phyloP scores from a whole-genome alignment of 1,140 invertebrate species.

The Rhopalosiphum padi region DNA sequence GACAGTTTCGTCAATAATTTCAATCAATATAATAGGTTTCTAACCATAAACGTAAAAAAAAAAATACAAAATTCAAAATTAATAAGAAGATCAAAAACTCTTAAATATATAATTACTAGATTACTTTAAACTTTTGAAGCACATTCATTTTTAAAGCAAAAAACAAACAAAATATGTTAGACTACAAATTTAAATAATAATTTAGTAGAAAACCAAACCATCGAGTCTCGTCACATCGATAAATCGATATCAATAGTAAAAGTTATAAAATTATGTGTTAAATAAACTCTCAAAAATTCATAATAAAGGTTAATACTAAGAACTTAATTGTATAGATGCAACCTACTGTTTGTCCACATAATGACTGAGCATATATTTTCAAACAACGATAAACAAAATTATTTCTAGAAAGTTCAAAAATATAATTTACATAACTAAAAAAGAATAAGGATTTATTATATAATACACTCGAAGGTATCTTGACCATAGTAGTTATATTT shows the following conservation, averaged over 20 bases:
- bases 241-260: not conserved
- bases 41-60: no score
- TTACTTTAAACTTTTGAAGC: not conserved
- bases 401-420: not conserved
- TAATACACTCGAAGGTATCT: not conserved
- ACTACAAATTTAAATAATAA: not conserved
- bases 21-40: no score
- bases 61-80: no score
- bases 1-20: no score
- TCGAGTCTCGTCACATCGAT: not conserved
- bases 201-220: not conserved
- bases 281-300: no score
- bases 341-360: no score
- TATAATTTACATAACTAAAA: not conserved
- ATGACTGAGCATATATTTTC: not conserved
- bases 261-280: not conserved
- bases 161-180: no score
- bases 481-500: not conserved
- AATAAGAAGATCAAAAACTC: not conserved
- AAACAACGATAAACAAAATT: not conserved
- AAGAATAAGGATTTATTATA: not conserved
- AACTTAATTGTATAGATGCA: not conserved
- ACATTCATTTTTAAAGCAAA: not conserved
- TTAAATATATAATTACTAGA: not conserved
- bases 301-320: not conserved